Evolutionary conservation across 2,888 invertebrate species (phyloP), one percentile per base, ranked within the genome.

Genomic region (Cheilosia urbana): DNA sequence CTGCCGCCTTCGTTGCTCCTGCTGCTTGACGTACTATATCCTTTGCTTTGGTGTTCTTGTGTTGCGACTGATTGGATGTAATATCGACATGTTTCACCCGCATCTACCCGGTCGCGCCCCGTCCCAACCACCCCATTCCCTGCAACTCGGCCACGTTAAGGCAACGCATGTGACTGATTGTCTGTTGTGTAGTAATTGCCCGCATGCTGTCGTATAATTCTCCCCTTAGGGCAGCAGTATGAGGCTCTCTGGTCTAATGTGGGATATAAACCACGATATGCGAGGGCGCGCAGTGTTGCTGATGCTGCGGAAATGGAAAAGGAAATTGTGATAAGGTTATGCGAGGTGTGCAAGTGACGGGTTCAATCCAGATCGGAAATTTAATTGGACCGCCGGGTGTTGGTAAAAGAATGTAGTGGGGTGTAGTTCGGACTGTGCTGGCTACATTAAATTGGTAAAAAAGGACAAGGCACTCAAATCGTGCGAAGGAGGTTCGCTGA

Each of bases 81-180:
- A 81, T 81, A 76, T 81, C 80, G 85, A 81, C 76, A 77, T 65
- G 68, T 68, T 13, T 72, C 57, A 63, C 76, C 85, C 72, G 62
- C 66, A 71, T 77, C 17, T 42, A 49, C 37, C 72, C 55, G 9
- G 65, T 47, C 21, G 15, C 4, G 9, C 37, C 19, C 6, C 9
- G 13, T 21, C 24, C 30, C 42, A 49, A 42, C 27, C n/a, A 15
- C n/a, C 45, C 42, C 55, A 40, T 21, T 58, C 55, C 37, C 17
- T 51, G 34, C n/a, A n/a, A n/a, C n/a, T n/a, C n/a, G n/a, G n/a
- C 34, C 37, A 49, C n/a, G 68, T 68, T 77, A 72, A 55, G 53
- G 85, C 81, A 80, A 85, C 85, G 85, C 85, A 85, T 85, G 85
- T 85, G 85, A 85, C 81, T 85, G 85, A 85, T 85, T 85, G 85